Conservation (phyloP, 2,797 vertebrate species). For the Uromys caudimaculatus region DNA sequence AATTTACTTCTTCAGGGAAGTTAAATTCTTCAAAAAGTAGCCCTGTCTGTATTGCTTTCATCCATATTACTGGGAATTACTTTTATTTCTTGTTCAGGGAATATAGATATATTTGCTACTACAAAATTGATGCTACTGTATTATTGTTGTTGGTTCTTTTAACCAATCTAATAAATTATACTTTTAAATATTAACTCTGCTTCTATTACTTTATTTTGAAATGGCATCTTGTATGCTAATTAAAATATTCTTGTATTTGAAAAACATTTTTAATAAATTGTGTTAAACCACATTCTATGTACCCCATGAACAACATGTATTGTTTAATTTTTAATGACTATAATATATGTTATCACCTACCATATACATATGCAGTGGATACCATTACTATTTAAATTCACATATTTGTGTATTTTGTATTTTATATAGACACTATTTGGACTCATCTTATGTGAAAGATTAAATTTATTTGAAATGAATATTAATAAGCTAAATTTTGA, state of each 20-base stretch:
- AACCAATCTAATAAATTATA: neutral
- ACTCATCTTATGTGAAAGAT: neutral
- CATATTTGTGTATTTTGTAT: neutral
- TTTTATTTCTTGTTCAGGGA: neutral
- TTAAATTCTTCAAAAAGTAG: neutral
- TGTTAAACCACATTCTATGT: neutral
- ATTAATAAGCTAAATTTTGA: neutral
- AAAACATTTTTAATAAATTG: neutral
- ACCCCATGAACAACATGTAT: neutral
- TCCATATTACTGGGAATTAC: neutral
- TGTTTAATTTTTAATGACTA: neutral
- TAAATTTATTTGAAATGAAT: neutral
- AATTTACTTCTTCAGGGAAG: neutral
- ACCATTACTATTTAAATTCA: neutral
- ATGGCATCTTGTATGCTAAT: neutral
- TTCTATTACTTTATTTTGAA: neutral
- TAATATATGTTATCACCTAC: neutral
- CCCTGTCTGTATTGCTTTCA: neutral
- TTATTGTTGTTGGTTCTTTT: neutral
- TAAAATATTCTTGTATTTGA: neutral
- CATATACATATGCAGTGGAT: fast-evolving
- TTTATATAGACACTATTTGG: neutral
- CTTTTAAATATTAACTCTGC: neutral
- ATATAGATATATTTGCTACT: neutral
- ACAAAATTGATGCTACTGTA: neutral